phyloP scores from a whole-genome alignment of 2,888 invertebrate species.

The Microplitis manilae region DNA sequence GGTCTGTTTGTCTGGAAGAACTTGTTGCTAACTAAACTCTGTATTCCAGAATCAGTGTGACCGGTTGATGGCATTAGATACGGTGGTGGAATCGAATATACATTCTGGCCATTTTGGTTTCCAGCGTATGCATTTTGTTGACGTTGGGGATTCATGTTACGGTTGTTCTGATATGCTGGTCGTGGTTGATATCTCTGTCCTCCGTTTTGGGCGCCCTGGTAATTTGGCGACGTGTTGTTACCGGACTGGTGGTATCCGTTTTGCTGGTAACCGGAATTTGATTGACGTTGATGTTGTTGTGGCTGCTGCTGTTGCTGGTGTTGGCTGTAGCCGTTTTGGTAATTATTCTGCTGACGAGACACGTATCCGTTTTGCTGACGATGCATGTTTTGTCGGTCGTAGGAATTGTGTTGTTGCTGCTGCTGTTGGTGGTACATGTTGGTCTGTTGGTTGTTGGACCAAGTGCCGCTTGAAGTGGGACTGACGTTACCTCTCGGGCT shows the following conservation, averaged over 20 bases:
- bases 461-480: conserved; percentile 75
- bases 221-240: conserved; percentile 55
- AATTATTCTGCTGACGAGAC: conserved; percentile 73
- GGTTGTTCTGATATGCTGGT: conserved; percentile 62
- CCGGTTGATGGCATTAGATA: conserved; percentile 73
- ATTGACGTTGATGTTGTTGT: conserved; percentile 72
- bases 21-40: conserved; percentile 78
- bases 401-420: conserved; percentile 45
- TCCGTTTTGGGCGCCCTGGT: conserved; percentile 54
- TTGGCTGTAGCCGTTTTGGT: conserved; percentile 71
- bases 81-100: conserved; percentile 71
- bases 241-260: conserved; percentile 69
- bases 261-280: conserved; percentile 62
- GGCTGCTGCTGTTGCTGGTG: conserved; percentile 75
- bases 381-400: conserved; percentile 67
- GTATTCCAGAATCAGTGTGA: conserved; percentile 72
- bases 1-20: conserved; percentile 81
- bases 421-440: conserved; percentile 61
- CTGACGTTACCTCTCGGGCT: conserved; percentile 72
- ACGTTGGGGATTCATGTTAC: conserved; percentile 58
- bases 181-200: conserved; percentile 63
- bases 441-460: conserved; percentile 62
- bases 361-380: conserved; percentile 77
- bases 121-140: conserved; percentile 55
- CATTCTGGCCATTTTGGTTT: conserved; percentile 61